phyloP scores from a whole-genome alignment of 2,888 invertebrate genomes.

The Spodoptera littoralis region DNA sequence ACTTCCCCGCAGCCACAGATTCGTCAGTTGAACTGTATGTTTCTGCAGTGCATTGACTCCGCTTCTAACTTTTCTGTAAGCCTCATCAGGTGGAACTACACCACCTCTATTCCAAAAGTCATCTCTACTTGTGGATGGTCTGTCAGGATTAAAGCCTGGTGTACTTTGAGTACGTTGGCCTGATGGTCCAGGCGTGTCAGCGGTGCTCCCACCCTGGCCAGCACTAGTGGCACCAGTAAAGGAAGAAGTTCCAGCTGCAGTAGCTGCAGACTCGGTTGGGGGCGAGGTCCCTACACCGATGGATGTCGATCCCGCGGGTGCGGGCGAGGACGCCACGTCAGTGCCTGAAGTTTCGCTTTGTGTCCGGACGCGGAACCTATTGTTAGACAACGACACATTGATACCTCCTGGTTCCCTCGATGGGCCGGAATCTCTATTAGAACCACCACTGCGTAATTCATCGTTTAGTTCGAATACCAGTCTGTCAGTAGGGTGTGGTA shows the following conservation, averaged over 20 bases:
- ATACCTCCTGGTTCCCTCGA: conserved; percentile 63
- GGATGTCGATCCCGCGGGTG: conserved; percentile 1
- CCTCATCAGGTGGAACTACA: conserved; percentile 75
- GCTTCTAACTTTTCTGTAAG: conserved; percentile 77
- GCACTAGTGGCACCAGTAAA: background rate
- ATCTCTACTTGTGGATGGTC: conserved; percentile 79
- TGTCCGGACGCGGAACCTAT: conserved; percentile 77
- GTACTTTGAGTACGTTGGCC: conserved; percentile 28
- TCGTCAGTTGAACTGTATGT: conserved; percentile 76
- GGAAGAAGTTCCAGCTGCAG: conserved; percentile 7
- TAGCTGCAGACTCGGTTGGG: background rate
- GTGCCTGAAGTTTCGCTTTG: conserved; percentile 59
- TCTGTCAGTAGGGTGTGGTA: conserved; percentile 65
- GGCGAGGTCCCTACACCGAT: background rate
- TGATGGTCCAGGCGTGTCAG: conserved; percentile 22
- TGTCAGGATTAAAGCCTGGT: conserved; percentile 53
- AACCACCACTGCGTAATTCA: conserved; percentile 55
- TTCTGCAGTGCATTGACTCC: conserved; percentile 79
- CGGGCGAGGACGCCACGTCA: conserved; percentile 13
- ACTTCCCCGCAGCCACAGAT: conserved; percentile 81
- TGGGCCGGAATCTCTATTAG: conserved; percentile 55
- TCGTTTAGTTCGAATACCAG: conserved; percentile 73
- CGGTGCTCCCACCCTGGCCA: background rate
- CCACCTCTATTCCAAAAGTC: conserved; percentile 71
- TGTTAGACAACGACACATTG: conserved; percentile 70